These are phyloP conservation scores for Paratilapia polleni DNA, from an alignment of 2,113 vertebrate species.

Conservation along the genomic window DNA sequence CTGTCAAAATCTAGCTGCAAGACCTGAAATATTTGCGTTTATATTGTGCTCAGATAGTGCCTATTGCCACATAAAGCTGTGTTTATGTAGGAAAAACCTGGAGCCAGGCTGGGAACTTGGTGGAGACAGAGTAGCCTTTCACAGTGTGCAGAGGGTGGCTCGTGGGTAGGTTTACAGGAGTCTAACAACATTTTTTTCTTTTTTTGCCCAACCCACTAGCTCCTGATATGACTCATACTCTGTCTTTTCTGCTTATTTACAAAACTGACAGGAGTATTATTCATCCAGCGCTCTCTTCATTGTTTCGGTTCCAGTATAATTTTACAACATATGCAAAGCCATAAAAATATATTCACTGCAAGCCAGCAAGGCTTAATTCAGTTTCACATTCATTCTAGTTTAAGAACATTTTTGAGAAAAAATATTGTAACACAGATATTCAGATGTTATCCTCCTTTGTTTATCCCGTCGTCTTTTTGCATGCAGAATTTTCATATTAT, in stretches of 20 bases:
- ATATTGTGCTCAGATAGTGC: background rate
- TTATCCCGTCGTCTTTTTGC: background rate
- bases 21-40: background rate
- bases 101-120: constrained; percentile 13
- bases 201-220: background rate
- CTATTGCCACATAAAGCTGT: background rate
- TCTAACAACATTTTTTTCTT: background rate
- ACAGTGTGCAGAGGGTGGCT: background rate
- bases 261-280: background rate
- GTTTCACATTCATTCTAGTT: background rate
- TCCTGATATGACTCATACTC: background rate
- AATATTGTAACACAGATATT: background rate
- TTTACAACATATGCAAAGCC: background rate
- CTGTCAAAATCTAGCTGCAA: background rate
- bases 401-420: background rate
- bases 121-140: background rate
- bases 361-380: background rate
- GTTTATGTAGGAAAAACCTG: constrained; percentile 4
- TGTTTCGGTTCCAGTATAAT: too few relatives aligned
- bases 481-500: too few relatives aligned
- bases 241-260: background rate
- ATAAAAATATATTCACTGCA: background rate
- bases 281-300: background rate
- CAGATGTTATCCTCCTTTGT: background rate
- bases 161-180: constrained; percentile 1